A percentile compares a stretch with the other conserved stretches of the same genome.
phyloP scores from a whole-genome alignment of 2,888 invertebrate genomes.

The Chesias legatella region DNA sequence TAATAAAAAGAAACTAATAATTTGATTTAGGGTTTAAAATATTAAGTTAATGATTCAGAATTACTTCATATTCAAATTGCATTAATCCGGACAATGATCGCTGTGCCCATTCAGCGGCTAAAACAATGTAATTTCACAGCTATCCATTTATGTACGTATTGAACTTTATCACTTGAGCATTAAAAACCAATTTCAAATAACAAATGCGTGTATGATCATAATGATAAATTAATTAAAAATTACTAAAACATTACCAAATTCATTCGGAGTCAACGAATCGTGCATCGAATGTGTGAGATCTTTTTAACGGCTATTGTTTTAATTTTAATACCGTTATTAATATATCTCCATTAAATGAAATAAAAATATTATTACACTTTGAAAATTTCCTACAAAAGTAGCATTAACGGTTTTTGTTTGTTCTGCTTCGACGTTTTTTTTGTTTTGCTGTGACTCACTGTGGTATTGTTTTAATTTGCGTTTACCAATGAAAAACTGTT shows the following conservation, averaged over 20 bases:
- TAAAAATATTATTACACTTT: conserved; percentile 2
- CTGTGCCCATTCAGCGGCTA: conserved; percentile 64
- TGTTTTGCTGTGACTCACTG: too few relatives aligned
- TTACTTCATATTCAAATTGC: conserved; percentile 66
- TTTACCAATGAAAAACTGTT: too few relatives aligned
- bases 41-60: conserved; percentile 55
- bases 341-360: conserved; percentile 14
- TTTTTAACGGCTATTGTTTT: conserved; percentile 51
- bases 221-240: conserved; percentile 69
- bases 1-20: too few relatives aligned
- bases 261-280: conserved; percentile 64
- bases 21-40: not conserved
- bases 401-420: too few relatives aligned
- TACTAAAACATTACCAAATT: conserved; percentile 70
- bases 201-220: conserved; percentile 30
- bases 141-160: conserved; percentile 27
- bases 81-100: conserved; percentile 64
- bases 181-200: conserved; percentile 37
- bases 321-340: conserved; percentile 43
- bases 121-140: conserved; percentile 68
- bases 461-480: too few relatives aligned
- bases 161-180: conserved; percentile 31
- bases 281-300: conserved; percentile 51
- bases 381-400: too few relatives aligned
- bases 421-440: too few relatives aligned